phyloP scores from a whole-genome alignment of 2,888 invertebrate genomes.

The Tortrix viridana region DNA sequence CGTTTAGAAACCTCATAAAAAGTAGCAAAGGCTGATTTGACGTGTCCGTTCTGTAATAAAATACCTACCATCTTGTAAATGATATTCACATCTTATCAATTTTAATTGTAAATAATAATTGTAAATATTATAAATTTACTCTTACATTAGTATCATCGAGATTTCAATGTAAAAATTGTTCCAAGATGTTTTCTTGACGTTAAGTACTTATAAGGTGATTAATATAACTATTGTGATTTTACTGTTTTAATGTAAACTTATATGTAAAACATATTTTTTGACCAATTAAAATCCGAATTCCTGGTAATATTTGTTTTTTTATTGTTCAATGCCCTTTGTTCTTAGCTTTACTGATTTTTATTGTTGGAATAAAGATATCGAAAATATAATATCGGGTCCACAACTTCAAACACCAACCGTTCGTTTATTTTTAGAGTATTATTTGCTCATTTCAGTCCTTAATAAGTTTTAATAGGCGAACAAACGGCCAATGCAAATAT shows the following conservation, averaged over 20 bases:
- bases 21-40: too few relatives aligned
- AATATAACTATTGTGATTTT: conserved; percentile 34
- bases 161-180: conserved; percentile 18
- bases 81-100: not conserved
- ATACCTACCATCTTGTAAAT: too few relatives aligned
- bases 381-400: too few relatives aligned
- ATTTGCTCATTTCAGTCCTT: too few relatives aligned
- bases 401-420: too few relatives aligned
- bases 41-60: too few relatives aligned
- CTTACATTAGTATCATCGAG: not conserved
- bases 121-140: too few relatives aligned
- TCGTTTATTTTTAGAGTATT: too few relatives aligned
- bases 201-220: conserved; percentile 21
- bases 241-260: conserved; percentile 32
- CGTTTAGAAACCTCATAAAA: too few relatives aligned
- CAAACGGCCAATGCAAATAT: too few relatives aligned
- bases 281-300: conserved; percentile 63
- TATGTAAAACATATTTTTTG: conserved; percentile 48
- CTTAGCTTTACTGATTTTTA: not conserved
- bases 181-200: conserved; percentile 12
- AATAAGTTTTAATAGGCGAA: too few relatives aligned
- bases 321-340: not conserved
- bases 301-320: conserved; percentile 16
- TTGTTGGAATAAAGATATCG: not conserved
- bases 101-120: not conserved